These are phyloP conservation scores for Planiliza haematocheilus DNA, from an alignment of 2,113 vertebrate species.

Conservation along the genomic window DNA sequence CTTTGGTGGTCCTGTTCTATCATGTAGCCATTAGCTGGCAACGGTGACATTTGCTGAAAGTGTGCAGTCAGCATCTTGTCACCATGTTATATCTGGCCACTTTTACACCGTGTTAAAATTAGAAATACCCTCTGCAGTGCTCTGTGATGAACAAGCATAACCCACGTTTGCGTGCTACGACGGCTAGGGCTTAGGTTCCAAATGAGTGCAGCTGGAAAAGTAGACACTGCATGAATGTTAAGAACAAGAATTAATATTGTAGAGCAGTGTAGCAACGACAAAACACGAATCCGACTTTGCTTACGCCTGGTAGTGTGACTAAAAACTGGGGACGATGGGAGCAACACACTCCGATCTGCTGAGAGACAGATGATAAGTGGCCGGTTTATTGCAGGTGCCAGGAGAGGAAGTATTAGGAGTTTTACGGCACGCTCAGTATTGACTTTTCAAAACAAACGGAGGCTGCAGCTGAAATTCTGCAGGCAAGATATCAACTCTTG, in stretches of 20 bases:
- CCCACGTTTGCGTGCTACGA: neutral
- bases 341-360: neutral
- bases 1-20: no score
- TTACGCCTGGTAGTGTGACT: slow-evolving; percentile 10
- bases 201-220: slow-evolving; percentile 10
- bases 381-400: neutral
- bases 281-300: neutral
- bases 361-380: neutral
- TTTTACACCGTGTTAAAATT: no score
- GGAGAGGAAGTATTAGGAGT: neutral
- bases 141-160: no score
- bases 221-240: slow-evolving; percentile 10
- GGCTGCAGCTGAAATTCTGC: neutral
- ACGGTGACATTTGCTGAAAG: neutral
- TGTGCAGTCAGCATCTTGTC: neutral
- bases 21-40: neutral
- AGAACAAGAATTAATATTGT: no score
- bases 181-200: neutral
- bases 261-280: neutral
- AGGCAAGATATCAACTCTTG: neutral
- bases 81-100: neutral
- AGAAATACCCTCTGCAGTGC: no score
- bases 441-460: neutral
- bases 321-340: neutral
- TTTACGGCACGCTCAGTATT: neutral